A percentile compares a stretch with the other conserved stretches of the same genome.
Conservation (phyloP, 2,888 invertebrate species). For the Meta bourneti region DNA sequence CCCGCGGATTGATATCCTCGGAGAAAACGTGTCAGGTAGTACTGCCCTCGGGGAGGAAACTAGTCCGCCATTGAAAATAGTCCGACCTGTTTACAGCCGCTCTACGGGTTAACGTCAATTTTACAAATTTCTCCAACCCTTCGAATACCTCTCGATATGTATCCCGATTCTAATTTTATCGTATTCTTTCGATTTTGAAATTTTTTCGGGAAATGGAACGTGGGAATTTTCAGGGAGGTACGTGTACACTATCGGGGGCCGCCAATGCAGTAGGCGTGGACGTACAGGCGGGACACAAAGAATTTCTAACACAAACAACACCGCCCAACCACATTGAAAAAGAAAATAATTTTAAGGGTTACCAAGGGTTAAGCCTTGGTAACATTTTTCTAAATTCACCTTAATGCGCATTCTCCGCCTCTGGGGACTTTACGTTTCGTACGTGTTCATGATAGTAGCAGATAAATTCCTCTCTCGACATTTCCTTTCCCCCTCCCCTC, state of each 20-base stretch:
- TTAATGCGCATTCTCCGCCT: background rate
- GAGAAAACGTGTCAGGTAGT: conserved; percentile 72
- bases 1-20: conserved; percentile 55
- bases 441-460: background rate
- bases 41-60: conserved; percentile 71
- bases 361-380: background rate
- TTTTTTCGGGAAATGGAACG: conserved; percentile 53
- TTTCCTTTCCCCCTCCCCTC: background rate
- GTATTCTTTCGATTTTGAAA: background rate
- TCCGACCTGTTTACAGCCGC: background rate
- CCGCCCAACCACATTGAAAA: conserved; percentile 72
- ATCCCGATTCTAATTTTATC: background rate
- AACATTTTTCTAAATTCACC: background rate
- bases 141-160: background rate
- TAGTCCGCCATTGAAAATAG: conserved; percentile 58
- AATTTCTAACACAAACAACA: conserved; percentile 75
- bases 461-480: background rate
- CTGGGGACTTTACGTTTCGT: background rate
- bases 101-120: background rate
- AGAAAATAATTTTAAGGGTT: conserved; percentile 51
- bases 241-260: conserved; percentile 60
- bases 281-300: conserved; percentile 76
- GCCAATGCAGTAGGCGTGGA: conserved; percentile 77
- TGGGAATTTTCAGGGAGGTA: conserved; percentile 74
- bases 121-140: background rate